Evolutionary conservation across 2,797 vertebrate species (phyloP).

Genomic region (Chanos chanos): DNA sequence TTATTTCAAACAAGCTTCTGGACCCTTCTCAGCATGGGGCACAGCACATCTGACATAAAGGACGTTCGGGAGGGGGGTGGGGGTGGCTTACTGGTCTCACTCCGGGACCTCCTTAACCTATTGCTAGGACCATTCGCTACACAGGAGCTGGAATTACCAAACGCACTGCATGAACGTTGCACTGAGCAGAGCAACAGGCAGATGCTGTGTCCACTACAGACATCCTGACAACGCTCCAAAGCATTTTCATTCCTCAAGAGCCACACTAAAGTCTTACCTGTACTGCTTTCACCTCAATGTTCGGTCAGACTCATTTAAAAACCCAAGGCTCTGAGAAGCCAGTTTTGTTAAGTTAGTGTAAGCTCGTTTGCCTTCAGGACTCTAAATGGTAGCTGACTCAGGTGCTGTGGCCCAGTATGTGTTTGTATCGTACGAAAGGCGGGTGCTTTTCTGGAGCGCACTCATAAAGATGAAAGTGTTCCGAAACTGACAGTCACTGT

Average conservation of each 20-base stretch:
- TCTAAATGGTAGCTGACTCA: too few species aligned
- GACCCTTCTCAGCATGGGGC: constrained; percentile 4
- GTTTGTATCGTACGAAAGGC: constrained; percentile 12
- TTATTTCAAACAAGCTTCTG: constrained; percentile 35
- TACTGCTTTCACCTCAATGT: too few species aligned
- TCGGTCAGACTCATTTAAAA: too few species aligned
- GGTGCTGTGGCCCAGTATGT: too few species aligned
- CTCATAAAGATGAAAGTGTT: constrained; percentile 32
- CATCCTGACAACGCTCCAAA: too few species aligned
- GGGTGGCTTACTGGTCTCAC: constrained; percentile 16
- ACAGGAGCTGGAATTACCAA: constrained; percentile 2
- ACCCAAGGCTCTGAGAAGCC: too few species aligned
- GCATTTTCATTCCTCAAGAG: too few species aligned
- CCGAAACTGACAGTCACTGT: constrained; percentile 19
- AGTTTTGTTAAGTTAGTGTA: background rate
- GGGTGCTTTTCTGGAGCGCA: constrained; percentile 10
- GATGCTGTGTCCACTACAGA: background rate
- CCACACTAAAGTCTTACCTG: too few species aligned
- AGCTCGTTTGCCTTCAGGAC: too few species aligned
- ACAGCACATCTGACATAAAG: constrained; percentile 28
- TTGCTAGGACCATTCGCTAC: constrained; percentile 5
- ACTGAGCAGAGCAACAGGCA: background rate
- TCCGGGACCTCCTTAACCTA: background rate
- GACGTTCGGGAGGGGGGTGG: background rate
- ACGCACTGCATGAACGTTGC: constrained; percentile 5